Evolutionary conservation across 2,797 vertebrate genomes (phyloP).

Genomic region (Propithecus deckenii): DNA sequence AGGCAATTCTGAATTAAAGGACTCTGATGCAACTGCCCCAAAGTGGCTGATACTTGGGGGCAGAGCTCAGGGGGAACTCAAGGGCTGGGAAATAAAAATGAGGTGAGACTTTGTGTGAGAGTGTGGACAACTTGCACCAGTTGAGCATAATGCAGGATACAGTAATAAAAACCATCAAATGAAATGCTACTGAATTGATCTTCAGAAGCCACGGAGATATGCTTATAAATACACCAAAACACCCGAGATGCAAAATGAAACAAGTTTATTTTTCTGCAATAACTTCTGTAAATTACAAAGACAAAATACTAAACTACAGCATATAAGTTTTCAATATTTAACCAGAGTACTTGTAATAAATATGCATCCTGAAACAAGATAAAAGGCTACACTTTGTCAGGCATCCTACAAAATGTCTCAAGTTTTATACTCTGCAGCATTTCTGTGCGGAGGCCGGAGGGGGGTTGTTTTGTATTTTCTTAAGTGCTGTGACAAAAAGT

Average conservation of each 20-base stretch:
- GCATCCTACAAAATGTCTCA: slow-evolving; percentile 84
- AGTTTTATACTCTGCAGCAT: slow-evolving; percentile 84
- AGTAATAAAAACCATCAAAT: neutral
- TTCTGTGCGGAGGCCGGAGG: slow-evolving; percentile 66
- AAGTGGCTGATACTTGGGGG: too few species aligned
- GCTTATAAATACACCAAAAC: neutral
- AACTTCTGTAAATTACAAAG: slow-evolving; percentile 86
- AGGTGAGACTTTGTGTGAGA: neutral
- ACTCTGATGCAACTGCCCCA: neutral
- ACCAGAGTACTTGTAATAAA: slow-evolving; percentile 88
- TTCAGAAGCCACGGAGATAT: neutral
- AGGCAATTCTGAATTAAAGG: neutral
- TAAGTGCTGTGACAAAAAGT: slow-evolving; percentile 79
- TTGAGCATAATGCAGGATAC: neutral
- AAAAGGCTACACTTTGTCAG: slow-evolving; percentile 83
- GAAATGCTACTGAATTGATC: neutral
- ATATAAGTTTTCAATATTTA: slow-evolving; percentile 85
- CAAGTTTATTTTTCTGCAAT: slow-evolving; percentile 86
- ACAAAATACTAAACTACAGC: slow-evolving; percentile 83
- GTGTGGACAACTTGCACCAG: neutral
- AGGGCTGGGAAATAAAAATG: neutral
- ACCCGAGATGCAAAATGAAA: slow-evolving; percentile 74
- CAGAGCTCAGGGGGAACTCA: neutral
- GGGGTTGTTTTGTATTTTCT: slow-evolving; percentile 59
- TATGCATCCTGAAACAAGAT: slow-evolving; percentile 84